A percentile compares a stretch with the other conserved stretches of the same genome.
These are phyloP conservation scores for Typhlichthys subterraneus DNA, from an alignment of 2,797 vertebrate genomes.

Conservation along the genomic window DNA sequence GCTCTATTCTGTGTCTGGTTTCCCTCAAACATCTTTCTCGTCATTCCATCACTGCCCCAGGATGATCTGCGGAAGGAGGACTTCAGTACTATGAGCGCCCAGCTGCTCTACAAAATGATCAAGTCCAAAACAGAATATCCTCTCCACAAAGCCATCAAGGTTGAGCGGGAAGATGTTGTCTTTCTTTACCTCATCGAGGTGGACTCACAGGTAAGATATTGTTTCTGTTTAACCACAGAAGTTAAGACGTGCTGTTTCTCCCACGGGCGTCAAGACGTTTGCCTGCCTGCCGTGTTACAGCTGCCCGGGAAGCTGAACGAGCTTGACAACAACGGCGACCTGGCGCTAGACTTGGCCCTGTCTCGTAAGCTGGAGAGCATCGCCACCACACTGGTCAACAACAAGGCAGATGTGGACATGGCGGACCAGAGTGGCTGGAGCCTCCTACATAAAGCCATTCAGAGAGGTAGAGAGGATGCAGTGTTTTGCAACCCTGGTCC, in stretches of 20 bases:
- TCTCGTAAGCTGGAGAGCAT: conserved; percentile 91
- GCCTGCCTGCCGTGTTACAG: conserved; percentile 62
- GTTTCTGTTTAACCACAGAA: neutral
- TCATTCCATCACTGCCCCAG: conserved; percentile 59
- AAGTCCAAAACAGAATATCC: conserved; percentile 97
- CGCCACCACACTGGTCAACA: conserved; percentile 91
- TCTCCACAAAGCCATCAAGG: conserved; percentile 97
- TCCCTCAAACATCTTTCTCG: neutral
- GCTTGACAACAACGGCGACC: conserved; percentile 92
- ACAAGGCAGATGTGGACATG: conserved; percentile 94
- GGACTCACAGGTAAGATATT: conserved; percentile 89
- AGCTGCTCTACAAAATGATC: conserved; percentile 97
- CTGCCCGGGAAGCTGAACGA: conserved; percentile 94
- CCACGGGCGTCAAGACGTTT: neutral
- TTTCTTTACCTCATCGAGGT: conserved; percentile 98
- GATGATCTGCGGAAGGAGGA: conserved; percentile 97
- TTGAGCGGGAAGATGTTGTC: conserved; percentile 95
- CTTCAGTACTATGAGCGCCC: conserved; percentile 97
- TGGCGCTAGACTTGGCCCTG: conserved; percentile 92
- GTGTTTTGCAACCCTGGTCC: too few species aligned
- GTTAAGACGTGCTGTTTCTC: neutral
- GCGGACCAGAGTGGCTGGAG: conserved; percentile 95
- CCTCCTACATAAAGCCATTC: conserved; percentile 95
- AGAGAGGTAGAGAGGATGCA: conserved; percentile 82
- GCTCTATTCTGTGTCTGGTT: too few species aligned